Base-by-base conservation (phyloP, 2,888 invertebrate species). In the Lysandra coridon region DNA sequence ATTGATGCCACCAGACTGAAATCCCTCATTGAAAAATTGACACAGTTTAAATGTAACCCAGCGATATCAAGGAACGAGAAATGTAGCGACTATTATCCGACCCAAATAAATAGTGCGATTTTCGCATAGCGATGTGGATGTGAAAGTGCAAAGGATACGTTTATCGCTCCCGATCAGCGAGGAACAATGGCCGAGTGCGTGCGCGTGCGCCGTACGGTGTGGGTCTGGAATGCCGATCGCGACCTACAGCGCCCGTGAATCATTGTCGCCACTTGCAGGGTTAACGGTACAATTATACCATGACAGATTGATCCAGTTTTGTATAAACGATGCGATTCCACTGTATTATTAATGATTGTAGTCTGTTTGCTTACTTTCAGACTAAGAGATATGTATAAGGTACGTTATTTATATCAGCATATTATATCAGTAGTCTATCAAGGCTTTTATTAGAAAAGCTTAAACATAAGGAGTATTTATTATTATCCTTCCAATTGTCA, bases 251-350 rank as follows among this genome's bases (percentile, higher is more conserved):
- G 74, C 10, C 7, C 12, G 30, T 80, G 80, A 79, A 78, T 40
- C 78, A 79, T n/a, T 69, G 37, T 30, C 30, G 73, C 60, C 80
- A 82, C 81, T 82, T 80, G 81, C 53, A 40, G 37, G 78, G 30
- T 75, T 79, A 73, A 74, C 44, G n/a, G 73, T 73, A 73, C 40
- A 73, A 30, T n/a, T 49, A 10, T 2, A 74, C 44, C 40, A 64
- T 30, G 10, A 62, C 7, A n/a, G 17, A 1, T n/a, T 62, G 62
- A 23, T 62, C 57, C 57, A 57, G 57, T 57, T 57, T 57, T 57
- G 17, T 17, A 57, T 14, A 57, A 57, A 49, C 49, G 12, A 12
- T 2, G 57, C 57, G 57, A 57, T 57, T 57, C 4, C 14, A 57
- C 4, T 57, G 4, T 57, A 57, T 57, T 57, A 57, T 57, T 57